Evolutionary conservation across 2,888 invertebrate species (phyloP), one percentile per base, ranked within the genome.

Genomic region (Pseudeuparius sepicola): DNA sequence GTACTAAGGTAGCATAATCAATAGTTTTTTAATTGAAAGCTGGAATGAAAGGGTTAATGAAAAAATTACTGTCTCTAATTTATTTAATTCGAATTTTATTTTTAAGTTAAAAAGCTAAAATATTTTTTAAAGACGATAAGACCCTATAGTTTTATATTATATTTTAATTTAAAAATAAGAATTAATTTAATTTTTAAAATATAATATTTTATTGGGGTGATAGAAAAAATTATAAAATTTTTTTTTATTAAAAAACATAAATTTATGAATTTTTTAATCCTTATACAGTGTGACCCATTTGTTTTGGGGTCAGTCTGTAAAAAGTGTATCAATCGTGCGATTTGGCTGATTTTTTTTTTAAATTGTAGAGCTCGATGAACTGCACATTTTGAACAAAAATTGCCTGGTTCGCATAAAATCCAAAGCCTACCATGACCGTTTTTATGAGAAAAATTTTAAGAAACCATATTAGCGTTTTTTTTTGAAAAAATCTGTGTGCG

Each of bases 1-100:
- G 77, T 79, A 71, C 77, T 70, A 79, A 79, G 76, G 78, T 79
- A 81, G 76, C 78, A 77, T 76, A 79, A 79, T 75, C 65, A 75
- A 66, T 80, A 73, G 78, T 75, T 71, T 77, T 69, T 78, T 82
- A 77, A 82, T 76, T 81, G 67, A 60, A 70, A 73, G 70, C 79
- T 80, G 60, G 78, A 64, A 82, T 82, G 78, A 81, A 81, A 53
- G 78, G 73, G 71, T 74, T 61, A 59, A 78, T 73, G 71, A 75
- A 51, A 69, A 68, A 71, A 68, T 60, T 56, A 55, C 69, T 75
- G 70, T 76, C 65, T 75, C 66, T 65, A 61, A 63, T 63, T 64
- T 61, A 58, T 49, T 59, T 54, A 59, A 43, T 45, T 64, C 60
- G 49, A 73, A 73, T 57, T 72, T 71, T 59, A 64, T 63, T 64